phyloP scores from a whole-genome alignment of 1,140 invertebrate genomes.

The Homalodisca vitripennis region DNA sequence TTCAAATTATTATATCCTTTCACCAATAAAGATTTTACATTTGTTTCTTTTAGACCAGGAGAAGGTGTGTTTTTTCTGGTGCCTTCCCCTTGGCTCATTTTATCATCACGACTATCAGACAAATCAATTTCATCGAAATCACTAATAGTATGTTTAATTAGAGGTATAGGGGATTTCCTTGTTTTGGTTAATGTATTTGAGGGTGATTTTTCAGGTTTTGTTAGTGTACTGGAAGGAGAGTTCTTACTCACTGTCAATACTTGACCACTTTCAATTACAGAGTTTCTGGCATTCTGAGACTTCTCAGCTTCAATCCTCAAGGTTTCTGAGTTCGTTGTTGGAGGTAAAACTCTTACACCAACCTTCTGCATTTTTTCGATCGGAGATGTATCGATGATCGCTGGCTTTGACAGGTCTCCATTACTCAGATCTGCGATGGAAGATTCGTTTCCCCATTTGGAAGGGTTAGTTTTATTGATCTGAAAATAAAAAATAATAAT shows the following conservation, averaged over 20 bases:
- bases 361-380: conserved; percentile 57
- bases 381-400: conserved; percentile 36
- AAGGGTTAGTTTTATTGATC: conserved; percentile 32
- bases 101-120: conserved; percentile 30
- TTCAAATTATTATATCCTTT: conserved; percentile 46
- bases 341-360: conserved; percentile 63
- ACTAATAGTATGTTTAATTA: conserved; percentile 43
- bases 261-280: conserved; percentile 40
- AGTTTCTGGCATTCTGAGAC: conserved; percentile 53
- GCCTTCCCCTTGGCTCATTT: conserved; percentile 30
- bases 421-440: conserved; percentile 29
- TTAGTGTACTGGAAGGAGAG: conserved; percentile 1
- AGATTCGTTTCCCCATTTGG: conserved; percentile 27
- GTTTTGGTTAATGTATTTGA: conserved; percentile 18
- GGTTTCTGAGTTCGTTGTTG: conserved; percentile 33
- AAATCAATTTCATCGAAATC: conserved; percentile 48
- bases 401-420: conserved; percentile 33
- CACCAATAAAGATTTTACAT: conserved; percentile 41
- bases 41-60: conserved; percentile 37
- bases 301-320: conserved; percentile 48
- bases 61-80: conserved; percentile 34
- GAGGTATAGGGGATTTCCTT: conserved; percentile 1
- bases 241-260: not conserved
- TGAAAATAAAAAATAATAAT: conserved; percentile 31
- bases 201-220: not conserved